Evolutionary conservation across 2,797 vertebrate genomes (phyloP), one percentile per base, ranked within the genome.

Genomic region (Sitta carolinensis): DNA sequence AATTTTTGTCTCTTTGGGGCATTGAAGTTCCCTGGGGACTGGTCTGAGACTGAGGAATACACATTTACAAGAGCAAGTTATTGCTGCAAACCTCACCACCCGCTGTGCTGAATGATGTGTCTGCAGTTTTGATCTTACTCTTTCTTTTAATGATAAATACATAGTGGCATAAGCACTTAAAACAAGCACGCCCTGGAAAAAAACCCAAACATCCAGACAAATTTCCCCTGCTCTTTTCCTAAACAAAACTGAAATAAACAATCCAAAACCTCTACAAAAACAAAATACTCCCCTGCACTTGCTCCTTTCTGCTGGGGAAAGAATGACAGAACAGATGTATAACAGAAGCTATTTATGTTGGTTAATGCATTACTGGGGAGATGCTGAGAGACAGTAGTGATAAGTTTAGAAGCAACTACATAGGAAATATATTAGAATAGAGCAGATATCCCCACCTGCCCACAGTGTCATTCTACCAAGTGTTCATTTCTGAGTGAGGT

Each of bases 201-300:
- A 59, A 77, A 73, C 55, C 52, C 45, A 73, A 93, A 51, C 62
- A 87, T 90, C 90, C 83, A 94, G 94, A 95, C 90, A 94, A 95
- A 91, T 95, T 91, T 95, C 80, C 83, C 25, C 23, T 79, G 57
- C 77, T 96, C 58, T 48, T 95, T 94, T 64, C 95, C 95, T 93
- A 93, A 95, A 96, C 90, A 95, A 95, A 93, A 82, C 89, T 91
- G 96, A 95, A 96, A 94, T 91, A 96, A 96, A 96, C 95, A 96
- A 94, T 77, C 55, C 63, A 26, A 93, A 96, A 84, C 51, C 85
- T 91, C 77, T 84, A 90, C 74, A 76, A 86, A 93, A 95, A 38
- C 94, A 96, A 94, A 95, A 93, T 59, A 94, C 95, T 94, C 94
- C 90, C 96, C 93, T 96, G 90, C 96, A 96, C 70, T 96, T 94